phyloP scores from a whole-genome alignment of 2,113 vertebrate genomes.

The Amazona guildingii region DNA sequence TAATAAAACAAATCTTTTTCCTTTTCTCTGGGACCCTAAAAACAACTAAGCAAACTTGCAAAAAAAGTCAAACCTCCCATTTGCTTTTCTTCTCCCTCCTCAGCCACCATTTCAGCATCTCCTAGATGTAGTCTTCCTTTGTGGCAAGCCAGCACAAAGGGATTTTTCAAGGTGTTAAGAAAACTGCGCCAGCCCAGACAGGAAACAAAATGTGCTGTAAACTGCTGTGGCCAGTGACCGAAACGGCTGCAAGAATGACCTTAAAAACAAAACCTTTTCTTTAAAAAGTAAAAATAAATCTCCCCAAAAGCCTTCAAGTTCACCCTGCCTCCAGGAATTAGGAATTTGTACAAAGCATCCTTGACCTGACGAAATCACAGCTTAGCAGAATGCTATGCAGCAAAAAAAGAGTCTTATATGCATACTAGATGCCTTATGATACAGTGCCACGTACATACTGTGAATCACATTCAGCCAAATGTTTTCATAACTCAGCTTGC shows the following conservation, averaged over 20 bases:
- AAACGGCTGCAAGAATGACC: neutral
- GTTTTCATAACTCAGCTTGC: neutral
- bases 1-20: neutral
- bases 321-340: neutral
- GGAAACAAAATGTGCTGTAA: neutral
- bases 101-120: neutral
- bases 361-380: neutral
- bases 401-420: neutral
- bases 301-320: neutral
- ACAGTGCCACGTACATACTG: neutral
- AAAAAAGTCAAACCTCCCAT: neutral
- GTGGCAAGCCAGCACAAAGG: neutral
- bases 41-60: conserved; percentile 27
- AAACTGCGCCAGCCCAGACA: neutral
- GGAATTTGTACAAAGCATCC: neutral
- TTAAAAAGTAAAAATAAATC: neutral
- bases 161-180: neutral
- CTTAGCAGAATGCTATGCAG: neutral
- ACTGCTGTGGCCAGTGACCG: neutral
- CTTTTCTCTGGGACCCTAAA: neutral
- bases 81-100: neutral
- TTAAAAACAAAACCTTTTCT: neutral
- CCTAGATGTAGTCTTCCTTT: neutral
- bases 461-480: neutral
- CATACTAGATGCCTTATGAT: neutral